Evolutionary conservation across 2,113 vertebrate species (phyloP), one percentile per base, ranked within the genome.

Genomic region (Carassius auratus): DNA sequence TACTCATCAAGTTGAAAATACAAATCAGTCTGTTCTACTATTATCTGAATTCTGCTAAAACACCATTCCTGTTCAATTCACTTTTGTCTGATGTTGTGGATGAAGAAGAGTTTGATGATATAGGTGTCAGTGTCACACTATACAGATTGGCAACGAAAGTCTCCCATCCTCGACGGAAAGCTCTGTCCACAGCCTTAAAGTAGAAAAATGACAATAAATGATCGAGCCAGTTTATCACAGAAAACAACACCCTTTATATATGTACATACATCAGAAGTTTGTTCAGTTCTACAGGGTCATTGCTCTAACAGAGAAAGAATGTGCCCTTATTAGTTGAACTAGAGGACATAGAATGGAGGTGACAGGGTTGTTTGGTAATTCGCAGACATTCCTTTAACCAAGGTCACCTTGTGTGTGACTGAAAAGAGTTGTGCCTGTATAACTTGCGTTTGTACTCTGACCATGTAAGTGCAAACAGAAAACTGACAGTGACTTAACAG

Each of bases 101-200:
- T 3, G 89, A 88, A 3, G 45, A 90, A 8, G 90, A 89, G 0
- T 91, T 74, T 0, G 90, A 17, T 1, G 91, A 76, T 66, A 91
- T 89, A 1, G 92, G 92, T 5, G 90, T 88, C 73, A 96, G 91
- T 0, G 93, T 95, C 87, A 96, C 92, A 8, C 94, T 95, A 91
- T 95, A 90, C 76, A 96, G 89, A 90, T 94, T 95, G 87, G 91
- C 36, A 82, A 96, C 68, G 15, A 96, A 95, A 75, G 86, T 89
- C 85, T 92, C 93, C 95, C 95, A 96, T 81, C 95, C 95, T 3
- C 94, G 91, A 9, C 94, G 93, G 4, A 96, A 86, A 8, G 93
- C 94, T 76, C 91, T 89, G 88, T 95, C 94, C 66, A 96, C 84
- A n/a, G 92, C 92, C 95, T 96, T 88, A 48, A 14, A 57, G 38